Evolutionary conservation across 2,797 vertebrate genomes (phyloP).

Genomic region (Melanotaenia maccullochi): DNA sequence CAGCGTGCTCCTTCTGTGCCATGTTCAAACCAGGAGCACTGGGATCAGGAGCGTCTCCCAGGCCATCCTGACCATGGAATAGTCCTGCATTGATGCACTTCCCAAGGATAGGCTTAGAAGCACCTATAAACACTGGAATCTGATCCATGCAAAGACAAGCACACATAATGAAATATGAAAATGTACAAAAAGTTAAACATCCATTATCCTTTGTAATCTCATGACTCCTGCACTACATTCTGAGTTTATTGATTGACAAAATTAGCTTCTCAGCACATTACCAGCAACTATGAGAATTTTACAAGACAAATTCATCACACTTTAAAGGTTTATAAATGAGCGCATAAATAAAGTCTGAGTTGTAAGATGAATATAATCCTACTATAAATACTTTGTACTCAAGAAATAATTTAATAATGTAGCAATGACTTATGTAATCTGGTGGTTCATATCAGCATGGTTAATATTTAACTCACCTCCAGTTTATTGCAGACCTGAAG

Average conservation of each 20-base stretch:
- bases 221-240: too few relatives aligned
- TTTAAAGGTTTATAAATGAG: neutral
- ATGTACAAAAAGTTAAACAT: too few relatives aligned
- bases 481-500: conserved; percentile 74
- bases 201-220: too few relatives aligned
- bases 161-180: neutral
- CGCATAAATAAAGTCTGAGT: too few relatives aligned
- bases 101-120: conserved; percentile 73
- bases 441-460: neutral
- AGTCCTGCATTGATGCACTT: conserved; percentile 40
- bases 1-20: conserved; percentile 76
- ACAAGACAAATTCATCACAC: neutral
- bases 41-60: conserved; percentile 82
- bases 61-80: conserved; percentile 83
- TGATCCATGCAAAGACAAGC: conserved; percentile 27
- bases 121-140: conserved; percentile 85
- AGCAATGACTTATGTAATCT: neutral
- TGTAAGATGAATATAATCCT: neutral
- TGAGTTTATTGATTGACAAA: too few relatives aligned
- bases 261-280: too few relatives aligned
- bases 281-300: too few relatives aligned
- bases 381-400: neutral
- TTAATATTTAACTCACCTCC: conserved; percentile 63
- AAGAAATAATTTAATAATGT: neutral
- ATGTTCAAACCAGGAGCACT: conserved; percentile 73